phyloP scores from a whole-genome alignment of 2,797 vertebrate genomes.

The Lepilemur septentrionalis region DNA sequence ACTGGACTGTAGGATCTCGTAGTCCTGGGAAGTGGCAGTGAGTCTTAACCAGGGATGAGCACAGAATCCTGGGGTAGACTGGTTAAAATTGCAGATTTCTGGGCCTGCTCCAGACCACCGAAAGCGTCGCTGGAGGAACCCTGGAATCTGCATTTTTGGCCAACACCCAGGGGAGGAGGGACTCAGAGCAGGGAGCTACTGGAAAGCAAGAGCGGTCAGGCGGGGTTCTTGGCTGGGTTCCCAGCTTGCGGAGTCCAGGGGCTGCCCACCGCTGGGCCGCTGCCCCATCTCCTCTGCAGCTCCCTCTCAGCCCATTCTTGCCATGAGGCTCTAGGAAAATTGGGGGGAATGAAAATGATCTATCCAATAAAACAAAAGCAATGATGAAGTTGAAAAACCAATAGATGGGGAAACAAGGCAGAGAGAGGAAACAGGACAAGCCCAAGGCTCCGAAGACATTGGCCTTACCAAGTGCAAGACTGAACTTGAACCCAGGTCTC shows the following conservation, averaged over 20 bases:
- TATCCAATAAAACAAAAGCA: neutral
- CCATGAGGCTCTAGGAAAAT: neutral
- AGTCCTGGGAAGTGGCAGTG: neutral
- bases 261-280: neutral
- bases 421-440: neutral
- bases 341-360: neutral
- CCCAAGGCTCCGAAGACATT: neutral
- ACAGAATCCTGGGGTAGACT: neutral
- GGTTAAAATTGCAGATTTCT: neutral
- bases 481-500: constrained; percentile 6
- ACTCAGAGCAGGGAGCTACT: neutral
- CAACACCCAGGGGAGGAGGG: neutral
- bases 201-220: neutral
- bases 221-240: neutral
- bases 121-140: neutral
- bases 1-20: neutral
- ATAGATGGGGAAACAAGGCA: neutral
- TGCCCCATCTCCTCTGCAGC: neutral
- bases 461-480: neutral
- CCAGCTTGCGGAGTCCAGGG: neutral
- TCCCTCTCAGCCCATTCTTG: neutral
- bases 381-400: neutral
- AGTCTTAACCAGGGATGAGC: neutral
- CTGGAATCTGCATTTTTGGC: neutral
- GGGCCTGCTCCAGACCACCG: neutral